Evolutionary conservation across 1,140 invertebrate species (phyloP).

Genomic region (Drosophila lini): DNA sequence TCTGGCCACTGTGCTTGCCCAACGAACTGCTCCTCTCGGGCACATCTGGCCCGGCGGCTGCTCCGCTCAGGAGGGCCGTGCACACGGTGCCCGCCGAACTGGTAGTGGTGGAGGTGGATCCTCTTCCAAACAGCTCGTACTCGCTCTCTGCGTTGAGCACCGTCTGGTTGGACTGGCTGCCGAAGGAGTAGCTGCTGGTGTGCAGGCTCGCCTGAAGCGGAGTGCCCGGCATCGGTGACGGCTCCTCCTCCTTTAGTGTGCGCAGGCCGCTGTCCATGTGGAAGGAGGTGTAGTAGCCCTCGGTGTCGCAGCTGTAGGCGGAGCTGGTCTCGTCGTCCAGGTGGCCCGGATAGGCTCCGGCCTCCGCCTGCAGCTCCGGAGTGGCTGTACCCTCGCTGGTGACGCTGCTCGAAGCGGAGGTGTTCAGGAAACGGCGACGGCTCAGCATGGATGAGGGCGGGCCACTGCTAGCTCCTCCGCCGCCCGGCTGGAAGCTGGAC

Average conservation of each 20-base stretch:
- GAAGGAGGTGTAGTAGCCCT: conserved; percentile 98
- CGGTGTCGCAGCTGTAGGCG: conserved; percentile 97
- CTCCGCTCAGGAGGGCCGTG: conserved; percentile 88
- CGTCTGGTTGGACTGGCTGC: conserved; percentile 86
- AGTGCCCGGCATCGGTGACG: conserved; percentile 85
- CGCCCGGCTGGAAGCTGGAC: conserved; percentile 86
- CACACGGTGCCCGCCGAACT: conserved; percentile 95
- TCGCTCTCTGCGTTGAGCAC: conserved; percentile 91
- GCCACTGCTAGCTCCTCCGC: conserved; percentile 84
- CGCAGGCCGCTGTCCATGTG: conserved; percentile 97
- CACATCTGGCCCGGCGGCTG: conserved; percentile 86
- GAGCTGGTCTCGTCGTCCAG: conserved; percentile 96
- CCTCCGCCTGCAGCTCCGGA: conserved; percentile 89
- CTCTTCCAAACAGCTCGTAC: conserved; percentile 94
- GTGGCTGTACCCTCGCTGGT: conserved; percentile 94
- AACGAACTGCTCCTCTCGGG: conserved; percentile 91
- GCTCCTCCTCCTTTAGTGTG: conserved; percentile 92
- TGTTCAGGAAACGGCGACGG: conserved; percentile 88
- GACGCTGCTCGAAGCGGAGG: conserved; percentile 91
- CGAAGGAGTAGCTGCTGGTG: conserved; percentile 85
- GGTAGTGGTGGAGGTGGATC: conserved; percentile 94
- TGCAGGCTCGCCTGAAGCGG: conserved; percentile 87
- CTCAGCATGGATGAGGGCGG: conserved; percentile 89
- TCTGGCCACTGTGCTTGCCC: conserved; percentile 84
- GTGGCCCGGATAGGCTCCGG: conserved; percentile 86